Percentiles rank a stretch among this genome's conserved stretches.
Evolutionary conservation across 23 tunicate genomes (phyloP).

Genomic region (Styela clava): DNA sequence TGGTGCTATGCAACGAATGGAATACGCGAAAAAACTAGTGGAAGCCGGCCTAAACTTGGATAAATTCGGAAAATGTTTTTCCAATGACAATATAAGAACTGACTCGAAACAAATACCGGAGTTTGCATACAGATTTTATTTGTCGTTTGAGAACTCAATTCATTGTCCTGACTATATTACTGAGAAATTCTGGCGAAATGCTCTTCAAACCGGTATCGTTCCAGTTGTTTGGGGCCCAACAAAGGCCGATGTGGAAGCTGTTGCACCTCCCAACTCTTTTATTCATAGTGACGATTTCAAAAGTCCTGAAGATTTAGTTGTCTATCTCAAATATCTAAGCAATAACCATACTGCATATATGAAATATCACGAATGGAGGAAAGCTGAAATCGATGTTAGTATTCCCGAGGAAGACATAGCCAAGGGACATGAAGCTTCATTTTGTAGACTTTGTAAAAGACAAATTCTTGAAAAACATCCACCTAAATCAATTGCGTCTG

Average conservation of each 20-base stretch:
- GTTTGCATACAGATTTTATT: conserved; percentile 45
- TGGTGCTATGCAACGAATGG: conserved; percentile 58
- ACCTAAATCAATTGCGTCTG: conserved; percentile 42
- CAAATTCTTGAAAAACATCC: conserved; percentile 31
- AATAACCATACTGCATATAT: conserved; percentile 49
- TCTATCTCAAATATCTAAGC: conserved; percentile 41
- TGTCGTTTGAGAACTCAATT: conserved; percentile 64
- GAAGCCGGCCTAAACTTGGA: conserved; percentile 73
- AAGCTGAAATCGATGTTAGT: background rate
- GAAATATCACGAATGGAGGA: conserved; percentile 74
- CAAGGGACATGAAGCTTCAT: conserved; percentile 27
- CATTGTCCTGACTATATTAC: conserved; percentile 68
- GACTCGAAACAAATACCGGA: conserved; percentile 13
- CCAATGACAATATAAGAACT: background rate
- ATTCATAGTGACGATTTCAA: conserved; percentile 68
- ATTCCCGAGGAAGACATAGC: conserved; percentile 36
- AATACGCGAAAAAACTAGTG: conserved; percentile 51
- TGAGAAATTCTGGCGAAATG: conserved; percentile 84
- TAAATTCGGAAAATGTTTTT: conserved; percentile 70
- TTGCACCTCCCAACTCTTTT: conserved; percentile 80
- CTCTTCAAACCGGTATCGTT: conserved; percentile 36
- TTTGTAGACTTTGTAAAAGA: conserved; percentile 42
- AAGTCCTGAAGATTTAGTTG: conserved; percentile 45
- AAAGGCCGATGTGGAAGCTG: conserved; percentile 47
- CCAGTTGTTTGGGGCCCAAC: conserved; percentile 89